phyloP scores from a whole-genome alignment of 64 coral and sea anemone genomes.

The Montipora foliosa region DNA sequence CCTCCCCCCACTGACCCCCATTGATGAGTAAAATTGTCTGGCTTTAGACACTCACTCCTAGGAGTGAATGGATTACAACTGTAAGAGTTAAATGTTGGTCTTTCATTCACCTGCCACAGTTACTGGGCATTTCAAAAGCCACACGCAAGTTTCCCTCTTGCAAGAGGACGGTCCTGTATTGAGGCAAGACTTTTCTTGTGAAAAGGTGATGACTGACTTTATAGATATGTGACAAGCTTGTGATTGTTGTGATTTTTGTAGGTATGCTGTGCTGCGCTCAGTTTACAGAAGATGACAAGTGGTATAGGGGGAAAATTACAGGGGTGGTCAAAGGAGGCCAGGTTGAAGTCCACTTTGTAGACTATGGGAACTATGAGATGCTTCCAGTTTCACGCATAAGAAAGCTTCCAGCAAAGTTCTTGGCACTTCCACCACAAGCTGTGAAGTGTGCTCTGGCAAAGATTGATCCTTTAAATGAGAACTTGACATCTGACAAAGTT shows the following conservation, averaged over 20 bases:
- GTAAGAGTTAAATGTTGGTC: no score
- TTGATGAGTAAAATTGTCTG: no score
- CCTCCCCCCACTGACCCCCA: no score
- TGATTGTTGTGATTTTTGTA: conserved; percentile 4
- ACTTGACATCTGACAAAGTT: conserved; percentile 39
- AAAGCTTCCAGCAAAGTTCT: conserved; percentile 70
- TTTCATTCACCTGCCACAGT: no score
- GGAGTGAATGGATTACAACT: no score
- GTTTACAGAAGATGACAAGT: conserved; percentile 74
- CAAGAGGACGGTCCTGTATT: not conserved
- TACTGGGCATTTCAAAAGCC: no score
- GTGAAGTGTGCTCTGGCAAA: conserved; percentile 79
- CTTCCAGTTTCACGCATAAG: conserved; percentile 67
- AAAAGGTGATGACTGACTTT: not conserved
- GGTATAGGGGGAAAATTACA: conserved; percentile 85
- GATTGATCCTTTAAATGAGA: conserved; percentile 17
- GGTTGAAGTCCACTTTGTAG: conserved; percentile 88
- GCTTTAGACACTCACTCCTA: no score
- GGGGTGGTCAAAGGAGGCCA: conserved; percentile 63
- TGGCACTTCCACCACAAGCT: conserved; percentile 76
- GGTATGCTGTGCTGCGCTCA: conserved; percentile 81
- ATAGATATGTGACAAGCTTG: not conserved
- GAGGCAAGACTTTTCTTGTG: not conserved
- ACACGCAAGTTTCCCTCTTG: no score
- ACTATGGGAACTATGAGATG: conserved; percentile 87